Evolutionary conservation across 1,140 invertebrate genomes (phyloP).

Genomic region (Ericerus pela): DNA sequence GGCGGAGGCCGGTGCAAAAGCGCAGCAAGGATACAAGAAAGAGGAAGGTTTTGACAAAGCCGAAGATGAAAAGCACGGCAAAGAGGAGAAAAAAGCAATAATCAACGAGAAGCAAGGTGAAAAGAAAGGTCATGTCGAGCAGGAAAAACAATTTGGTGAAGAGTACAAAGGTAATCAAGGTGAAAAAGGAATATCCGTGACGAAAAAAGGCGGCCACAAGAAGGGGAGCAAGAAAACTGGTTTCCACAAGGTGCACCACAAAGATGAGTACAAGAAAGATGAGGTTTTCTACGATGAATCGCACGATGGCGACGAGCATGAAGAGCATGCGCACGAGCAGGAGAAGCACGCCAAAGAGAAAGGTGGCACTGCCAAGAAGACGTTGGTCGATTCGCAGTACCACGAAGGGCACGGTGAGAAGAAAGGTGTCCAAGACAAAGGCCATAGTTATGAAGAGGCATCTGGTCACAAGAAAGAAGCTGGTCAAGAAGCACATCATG

Average conservation of each 20-base stretch:
- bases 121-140: constrained; percentile 26
- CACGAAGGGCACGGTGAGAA: constrained; percentile 20
- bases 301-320: constrained; percentile 41
- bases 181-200: constrained; percentile 19
- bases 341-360: constrained; percentile 22
- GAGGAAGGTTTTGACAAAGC: constrained; percentile 32
- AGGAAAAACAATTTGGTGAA: constrained; percentile 30
- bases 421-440: constrained; percentile 22
- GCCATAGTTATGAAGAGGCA: constrained; percentile 21
- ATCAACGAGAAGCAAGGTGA: constrained; percentile 22
- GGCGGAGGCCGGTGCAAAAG: constrained; percentile 34
- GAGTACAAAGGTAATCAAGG: constrained; percentile 31
- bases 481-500: constrained; percentile 20
- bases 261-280: constrained; percentile 46
- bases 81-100: constrained; percentile 23
- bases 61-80: constrained; percentile 22
- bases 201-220: constrained; percentile 36
- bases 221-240: constrained; percentile 47
- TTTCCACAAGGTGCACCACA: constrained; percentile 45
- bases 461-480: constrained; percentile 22
- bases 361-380: constrained; percentile 22
- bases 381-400: constrained; percentile 22
- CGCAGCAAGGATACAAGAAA: constrained; percentile 42
- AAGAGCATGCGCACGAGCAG: constrained; percentile 32
- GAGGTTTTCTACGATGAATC: constrained; percentile 48